Conservation (phyloP, 2,113 vertebrate species). For the Strix uralensis region DNA sequence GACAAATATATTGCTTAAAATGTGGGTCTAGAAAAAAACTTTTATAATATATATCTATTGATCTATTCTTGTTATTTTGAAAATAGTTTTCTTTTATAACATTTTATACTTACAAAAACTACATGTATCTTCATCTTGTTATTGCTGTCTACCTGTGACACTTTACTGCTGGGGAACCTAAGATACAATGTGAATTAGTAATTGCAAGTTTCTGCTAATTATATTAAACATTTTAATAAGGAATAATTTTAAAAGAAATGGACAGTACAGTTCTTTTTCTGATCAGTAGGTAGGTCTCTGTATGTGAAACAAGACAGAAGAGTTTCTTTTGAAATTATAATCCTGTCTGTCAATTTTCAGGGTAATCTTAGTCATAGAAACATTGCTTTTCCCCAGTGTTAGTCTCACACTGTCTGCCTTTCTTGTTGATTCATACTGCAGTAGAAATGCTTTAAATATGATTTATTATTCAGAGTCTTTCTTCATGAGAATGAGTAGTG, state of each 20-base stretch:
- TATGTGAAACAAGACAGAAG: background rate
- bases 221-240: constrained; percentile 42
- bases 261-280: constrained; percentile 49
- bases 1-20: constrained; percentile 53
- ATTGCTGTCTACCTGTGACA: constrained; percentile 64
- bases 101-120: constrained; percentile 68
- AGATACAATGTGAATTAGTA: constrained; percentile 2
- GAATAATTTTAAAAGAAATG: constrained; percentile 51
- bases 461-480: constrained; percentile 41
- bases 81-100: constrained; percentile 56
- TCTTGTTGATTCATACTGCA: constrained; percentile 58
- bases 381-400: constrained; percentile 54
- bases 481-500: constrained; percentile 53
- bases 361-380: background rate
- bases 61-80: constrained; percentile 58
- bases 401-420: constrained; percentile 67
- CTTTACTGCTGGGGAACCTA: constrained; percentile 61
- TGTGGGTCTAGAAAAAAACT: constrained; percentile 16
- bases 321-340: background rate
- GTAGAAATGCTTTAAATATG: constrained; percentile 52
- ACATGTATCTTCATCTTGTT: constrained; percentile 55
- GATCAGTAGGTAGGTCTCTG: constrained; percentile 22
- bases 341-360: constrained; percentile 41
- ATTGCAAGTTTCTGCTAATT: constrained; percentile 28
- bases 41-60: constrained; percentile 34